phyloP scores from a whole-genome alignment of 2,888 invertebrate species.

The Parnassius glacialis region DNA sequence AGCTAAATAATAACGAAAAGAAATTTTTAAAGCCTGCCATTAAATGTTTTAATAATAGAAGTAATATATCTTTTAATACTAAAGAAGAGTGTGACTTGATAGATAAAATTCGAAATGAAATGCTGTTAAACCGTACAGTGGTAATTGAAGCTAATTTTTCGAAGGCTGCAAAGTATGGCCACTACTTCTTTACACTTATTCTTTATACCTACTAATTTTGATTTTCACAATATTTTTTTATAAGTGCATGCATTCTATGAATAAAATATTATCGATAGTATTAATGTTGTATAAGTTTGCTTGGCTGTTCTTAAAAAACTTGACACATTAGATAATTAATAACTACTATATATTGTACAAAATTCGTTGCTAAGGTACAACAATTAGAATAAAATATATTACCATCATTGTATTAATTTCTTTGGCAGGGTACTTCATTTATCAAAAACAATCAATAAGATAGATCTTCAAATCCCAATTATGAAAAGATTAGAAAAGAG shows the following conservation, averaged over 20 bases:
- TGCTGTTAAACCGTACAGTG: neutral
- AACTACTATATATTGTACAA: too few species aligned
- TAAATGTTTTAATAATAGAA: slow-evolving; percentile 11
- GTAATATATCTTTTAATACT: neutral
- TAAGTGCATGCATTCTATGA: too few species aligned
- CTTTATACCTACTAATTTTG: too few species aligned
- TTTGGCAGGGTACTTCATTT: neutral
- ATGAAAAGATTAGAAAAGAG: neutral
- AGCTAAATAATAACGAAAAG: neutral
- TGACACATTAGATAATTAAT: too few species aligned
- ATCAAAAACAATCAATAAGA: neutral
- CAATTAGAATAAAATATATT: too few species aligned
- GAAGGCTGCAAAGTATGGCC: slow-evolving; percentile 8
- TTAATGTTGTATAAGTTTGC: too few species aligned
- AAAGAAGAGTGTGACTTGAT: neutral
- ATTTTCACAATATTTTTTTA: too few species aligned
- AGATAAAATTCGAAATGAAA: slow-evolving; percentile 4
- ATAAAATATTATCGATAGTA: too few species aligned
- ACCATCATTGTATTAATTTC: neutral
- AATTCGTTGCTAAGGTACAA: too few species aligned
- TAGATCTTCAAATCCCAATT: neutral
- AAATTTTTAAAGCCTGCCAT: slow-evolving; percentile 5
- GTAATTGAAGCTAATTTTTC: neutral
- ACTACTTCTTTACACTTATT: too few species aligned
- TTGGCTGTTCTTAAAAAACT: too few species aligned